These are phyloP conservation scores for Notodonta ziczac DNA, from an alignment of 2,888 invertebrate species.

Conservation along the genomic window DNA sequence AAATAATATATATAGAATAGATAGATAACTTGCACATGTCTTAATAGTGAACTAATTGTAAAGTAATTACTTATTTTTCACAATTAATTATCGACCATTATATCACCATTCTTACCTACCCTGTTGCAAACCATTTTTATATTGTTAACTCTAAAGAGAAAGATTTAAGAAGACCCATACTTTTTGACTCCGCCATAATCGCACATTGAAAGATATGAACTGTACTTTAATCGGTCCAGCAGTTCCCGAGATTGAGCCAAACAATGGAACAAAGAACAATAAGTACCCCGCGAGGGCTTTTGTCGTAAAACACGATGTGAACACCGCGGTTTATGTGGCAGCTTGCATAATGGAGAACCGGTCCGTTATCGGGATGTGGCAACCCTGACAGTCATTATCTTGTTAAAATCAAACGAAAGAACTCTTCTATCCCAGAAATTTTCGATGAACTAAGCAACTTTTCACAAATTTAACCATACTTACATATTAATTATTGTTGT, in stretches of 20 bases:
- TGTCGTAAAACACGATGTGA: slow-evolving; percentile 34
- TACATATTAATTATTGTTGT: too few relatives aligned
- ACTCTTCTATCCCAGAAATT: too few relatives aligned
- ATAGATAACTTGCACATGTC: too few relatives aligned
- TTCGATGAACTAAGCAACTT: too few relatives aligned
- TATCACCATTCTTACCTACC: not conserved
- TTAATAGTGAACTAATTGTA: too few relatives aligned
- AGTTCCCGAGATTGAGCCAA: slow-evolving; percentile 28
- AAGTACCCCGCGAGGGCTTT: slow-evolving; percentile 23
- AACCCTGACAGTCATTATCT: not conserved
- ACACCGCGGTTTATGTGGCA: slow-evolving; percentile 28
- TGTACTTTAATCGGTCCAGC: slow-evolving; percentile 31
- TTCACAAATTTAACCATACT: too few relatives aligned
- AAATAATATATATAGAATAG: too few relatives aligned
- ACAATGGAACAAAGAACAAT: slow-evolving; percentile 46
- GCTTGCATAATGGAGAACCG: slow-evolving; percentile 24
- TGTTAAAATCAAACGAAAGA: not conserved
- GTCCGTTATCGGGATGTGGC: slow-evolving; percentile 13
- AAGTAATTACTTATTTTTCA: too few relatives aligned
- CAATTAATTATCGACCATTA: not conserved
- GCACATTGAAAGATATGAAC: slow-evolving; percentile 20
- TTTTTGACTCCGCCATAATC: slow-evolving; percentile 13
- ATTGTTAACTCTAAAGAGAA: not conserved
- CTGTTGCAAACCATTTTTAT: not conserved
- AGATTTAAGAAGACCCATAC: not conserved